Evolutionary conservation across 1,140 invertebrate genomes (phyloP).

Genomic region (Meteorus sp.): DNA sequence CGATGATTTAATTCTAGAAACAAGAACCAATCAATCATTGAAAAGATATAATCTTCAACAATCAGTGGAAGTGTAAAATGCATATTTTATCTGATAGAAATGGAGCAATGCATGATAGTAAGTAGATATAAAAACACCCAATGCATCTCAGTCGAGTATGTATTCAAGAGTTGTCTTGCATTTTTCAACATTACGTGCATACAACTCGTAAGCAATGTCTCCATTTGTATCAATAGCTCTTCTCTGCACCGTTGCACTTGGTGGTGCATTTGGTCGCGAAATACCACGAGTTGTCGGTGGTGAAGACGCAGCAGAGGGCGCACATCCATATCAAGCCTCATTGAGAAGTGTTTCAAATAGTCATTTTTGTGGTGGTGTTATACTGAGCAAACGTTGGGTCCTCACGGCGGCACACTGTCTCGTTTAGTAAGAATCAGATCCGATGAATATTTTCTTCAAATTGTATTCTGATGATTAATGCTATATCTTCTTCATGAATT

Average conservation of each 20-base stretch:
- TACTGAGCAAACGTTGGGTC: slow-evolving; percentile 56
- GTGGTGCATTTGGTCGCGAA: neutral
- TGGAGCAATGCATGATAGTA: neutral
- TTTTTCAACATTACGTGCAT: neutral
- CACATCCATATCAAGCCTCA: slow-evolving; percentile 57
- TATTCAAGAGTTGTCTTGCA: too few species aligned
- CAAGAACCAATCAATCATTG: too few species aligned
- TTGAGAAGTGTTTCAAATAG: slow-evolving; percentile 44
- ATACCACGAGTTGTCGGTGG: slow-evolving; percentile 37
- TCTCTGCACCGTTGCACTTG: neutral
- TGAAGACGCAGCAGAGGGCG: slow-evolving; percentile 35
- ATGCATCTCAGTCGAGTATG: neutral
- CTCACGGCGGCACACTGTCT: slow-evolving; percentile 62
- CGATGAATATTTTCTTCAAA: neutral
- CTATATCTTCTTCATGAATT: neutral
- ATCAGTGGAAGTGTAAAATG: neutral
- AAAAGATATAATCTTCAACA: too few species aligned
- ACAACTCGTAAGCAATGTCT: neutral
- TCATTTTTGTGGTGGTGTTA: slow-evolving; percentile 60
- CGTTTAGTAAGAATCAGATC: slow-evolving; percentile 32
- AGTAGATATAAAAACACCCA: neutral
- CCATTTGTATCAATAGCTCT: neutral
- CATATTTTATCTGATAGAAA: neutral
- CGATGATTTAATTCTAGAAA: too few species aligned
- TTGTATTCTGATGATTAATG: neutral